Evolutionary conservation across 2,888 invertebrate species (phyloP), one percentile per base, ranked within the genome.

Genomic region (Noctua pronuba): DNA sequence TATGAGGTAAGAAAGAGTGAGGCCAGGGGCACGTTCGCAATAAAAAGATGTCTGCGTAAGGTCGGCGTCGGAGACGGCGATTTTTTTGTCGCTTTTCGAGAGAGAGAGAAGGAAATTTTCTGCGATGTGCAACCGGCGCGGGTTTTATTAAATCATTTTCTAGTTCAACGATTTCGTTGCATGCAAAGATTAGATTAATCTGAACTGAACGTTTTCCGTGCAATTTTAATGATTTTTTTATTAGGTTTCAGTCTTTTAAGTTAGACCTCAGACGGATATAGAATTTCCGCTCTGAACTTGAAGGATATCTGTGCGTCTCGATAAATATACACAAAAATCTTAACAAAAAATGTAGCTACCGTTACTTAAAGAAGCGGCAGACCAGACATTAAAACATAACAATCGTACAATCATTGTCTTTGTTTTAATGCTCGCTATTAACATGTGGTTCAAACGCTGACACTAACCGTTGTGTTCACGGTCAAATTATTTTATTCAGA

Each of bases 1-100:
- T 96, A 96, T 94, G 95, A 95, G 96, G 96, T 96, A 96, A 96
- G 95, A 93, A 94, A 92, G 92, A 93, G 93, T 90, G 92, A 94
- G 95, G 95, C 94, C 95, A 95, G 92, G 95, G 94, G 93, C 95
- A 94, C 94, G 94, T 91, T 93, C 91, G 94, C 93, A 96, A 95
- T 95, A 96, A 96, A 96, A 95, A 94, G 95, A 95, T 92, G 93
- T 93, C 91, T 94, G 94, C 94, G 95, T 95, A 94, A 94, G 95
- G 94, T 94, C 95, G 95, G 90, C 90, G 89, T 86, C 86, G 90
- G 90, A 92, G 92, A 91, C 92, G 91, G 91, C 88, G 92, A 93
- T 93, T 94, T 94, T 93, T 92, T 91, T 91, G 93, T 92, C 92
- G 91, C 92, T 89, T 91, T 93, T 93, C 91, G 90, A 88, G 90